These are phyloP conservation scores for Poecilia gillii DNA, from an alignment of 2,797 vertebrate species.

Conservation along the genomic window DNA sequence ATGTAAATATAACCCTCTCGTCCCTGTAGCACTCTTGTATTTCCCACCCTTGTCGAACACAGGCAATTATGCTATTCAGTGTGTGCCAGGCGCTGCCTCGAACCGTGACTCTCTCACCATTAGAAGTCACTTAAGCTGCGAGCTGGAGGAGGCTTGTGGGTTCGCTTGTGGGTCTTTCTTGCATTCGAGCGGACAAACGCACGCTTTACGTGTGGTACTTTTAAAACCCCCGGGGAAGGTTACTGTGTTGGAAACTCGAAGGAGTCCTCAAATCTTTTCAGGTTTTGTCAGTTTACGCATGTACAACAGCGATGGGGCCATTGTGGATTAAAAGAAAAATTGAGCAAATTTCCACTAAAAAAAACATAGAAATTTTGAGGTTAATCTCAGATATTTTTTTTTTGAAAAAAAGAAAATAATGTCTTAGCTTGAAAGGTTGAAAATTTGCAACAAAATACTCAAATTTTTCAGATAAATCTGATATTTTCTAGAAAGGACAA, in stretches of 20 bases:
- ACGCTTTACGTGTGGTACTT: conserved; percentile 17
- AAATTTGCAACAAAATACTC: too few species aligned
- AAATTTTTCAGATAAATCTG: too few species aligned
- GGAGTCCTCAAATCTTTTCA: background rate
- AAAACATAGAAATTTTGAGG: too few species aligned
- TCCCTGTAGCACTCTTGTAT: conserved; percentile 66
- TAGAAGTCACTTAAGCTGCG: conserved; percentile 72
- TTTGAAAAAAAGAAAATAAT: too few species aligned
- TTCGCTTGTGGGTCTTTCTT: conserved; percentile 37
- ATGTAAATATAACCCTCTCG: conserved; percentile 72
- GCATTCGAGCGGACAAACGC: background rate
- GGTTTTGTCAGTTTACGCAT: background rate
- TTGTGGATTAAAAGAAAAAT: too few species aligned
- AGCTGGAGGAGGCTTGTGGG: conserved; percentile 45
- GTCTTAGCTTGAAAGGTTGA: too few species aligned
- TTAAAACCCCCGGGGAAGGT: conserved; percentile 31
- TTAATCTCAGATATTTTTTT: too few species aligned
- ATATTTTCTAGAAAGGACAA: too few species aligned
- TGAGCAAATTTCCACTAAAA: too few species aligned
- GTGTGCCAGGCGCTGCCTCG: conserved; percentile 52
- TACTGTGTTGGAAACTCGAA: conserved; percentile 9
- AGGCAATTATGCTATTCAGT: conserved; percentile 71
- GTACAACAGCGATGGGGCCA: too few species aligned
- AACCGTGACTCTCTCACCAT: conserved; percentile 61
- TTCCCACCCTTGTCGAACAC: conserved; percentile 53